These are phyloP conservation scores for Brachyopa scutellaris DNA, from an alignment of 2,888 invertebrate genomes.

Conservation along the genomic window DNA sequence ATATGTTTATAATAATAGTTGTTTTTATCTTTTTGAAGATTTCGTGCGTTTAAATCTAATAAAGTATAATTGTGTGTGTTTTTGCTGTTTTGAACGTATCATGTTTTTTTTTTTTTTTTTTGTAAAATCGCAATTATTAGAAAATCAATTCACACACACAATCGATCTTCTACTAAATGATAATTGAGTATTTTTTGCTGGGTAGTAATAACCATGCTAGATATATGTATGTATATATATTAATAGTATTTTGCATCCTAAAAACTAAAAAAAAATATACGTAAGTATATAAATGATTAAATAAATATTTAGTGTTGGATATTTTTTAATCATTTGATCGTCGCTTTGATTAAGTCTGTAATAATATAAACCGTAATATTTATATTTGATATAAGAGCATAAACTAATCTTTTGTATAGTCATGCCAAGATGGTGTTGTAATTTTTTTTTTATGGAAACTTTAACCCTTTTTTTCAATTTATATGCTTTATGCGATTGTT, in stretches of 20 bases:
- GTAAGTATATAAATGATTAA: constrained; percentile 21
- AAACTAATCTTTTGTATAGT: constrained; percentile 14
- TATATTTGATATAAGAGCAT: constrained; percentile 14
- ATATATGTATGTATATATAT: constrained; percentile 27
- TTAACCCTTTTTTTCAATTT: constrained; percentile 54
- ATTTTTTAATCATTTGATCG: constrained; percentile 10
- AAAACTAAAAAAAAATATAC: constrained; percentile 22
- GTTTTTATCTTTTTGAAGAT: constrained; percentile 7
- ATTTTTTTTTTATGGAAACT: constrained; percentile 43
- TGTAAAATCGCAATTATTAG: background rate
- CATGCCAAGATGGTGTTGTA: constrained; percentile 20
- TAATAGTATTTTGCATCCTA: constrained; percentile 18
- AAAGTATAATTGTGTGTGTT: constrained; percentile 35
- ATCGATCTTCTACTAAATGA: constrained; percentile 24
- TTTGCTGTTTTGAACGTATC: constrained; percentile 49
- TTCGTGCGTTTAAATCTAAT: constrained; percentile 60
- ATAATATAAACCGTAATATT: constrained; percentile 36
- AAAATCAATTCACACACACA: constrained; percentile 54
- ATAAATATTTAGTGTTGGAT: constrained; percentile 40
- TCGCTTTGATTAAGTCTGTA: constrained; percentile 20
- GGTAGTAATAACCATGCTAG: constrained; percentile 42
- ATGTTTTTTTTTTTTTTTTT: background rate
- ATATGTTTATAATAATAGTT: constrained; percentile 8
- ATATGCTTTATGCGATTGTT: constrained; percentile 72
- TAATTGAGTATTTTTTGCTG: constrained; percentile 50